Conservation (phyloP, 2,113 vertebrate species). For the Zapornia atra region DNA sequence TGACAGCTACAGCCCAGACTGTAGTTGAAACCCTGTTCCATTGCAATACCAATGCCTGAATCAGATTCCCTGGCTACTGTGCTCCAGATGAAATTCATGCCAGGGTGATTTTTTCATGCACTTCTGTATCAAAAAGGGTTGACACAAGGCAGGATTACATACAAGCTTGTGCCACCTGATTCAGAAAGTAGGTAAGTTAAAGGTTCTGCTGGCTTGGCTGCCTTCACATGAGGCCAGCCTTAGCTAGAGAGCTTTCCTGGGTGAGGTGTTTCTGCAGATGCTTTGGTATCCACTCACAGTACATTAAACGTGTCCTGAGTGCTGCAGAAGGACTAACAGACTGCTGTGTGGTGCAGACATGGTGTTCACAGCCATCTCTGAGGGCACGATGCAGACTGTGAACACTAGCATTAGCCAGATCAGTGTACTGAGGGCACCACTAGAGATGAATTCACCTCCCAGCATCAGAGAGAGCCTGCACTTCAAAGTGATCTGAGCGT, state of each 20-base stretch:
- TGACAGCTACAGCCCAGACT: background rate
- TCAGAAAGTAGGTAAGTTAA: background rate
- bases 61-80: background rate
- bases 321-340: background rate
- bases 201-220: background rate
- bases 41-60: background rate
- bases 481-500: no score
- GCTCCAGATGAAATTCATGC: background rate
- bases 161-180: background rate
- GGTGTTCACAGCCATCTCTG: background rate
- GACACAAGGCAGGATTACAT: background rate
- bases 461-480: background rate
- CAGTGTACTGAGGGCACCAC: background rate
- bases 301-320: background rate
- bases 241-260: background rate
- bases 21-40: background rate
- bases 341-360: background rate
- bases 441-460: background rate
- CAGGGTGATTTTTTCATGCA: background rate
- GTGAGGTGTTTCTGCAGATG: background rate
- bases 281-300: background rate
- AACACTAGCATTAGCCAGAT: background rate
- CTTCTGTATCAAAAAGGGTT: background rate
- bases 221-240: background rate
- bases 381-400: background rate